Evolutionary conservation across 2,113 vertebrate species (phyloP), one percentile per base, ranked within the genome.

Genomic region (Cricetomys ansorgei): DNA sequence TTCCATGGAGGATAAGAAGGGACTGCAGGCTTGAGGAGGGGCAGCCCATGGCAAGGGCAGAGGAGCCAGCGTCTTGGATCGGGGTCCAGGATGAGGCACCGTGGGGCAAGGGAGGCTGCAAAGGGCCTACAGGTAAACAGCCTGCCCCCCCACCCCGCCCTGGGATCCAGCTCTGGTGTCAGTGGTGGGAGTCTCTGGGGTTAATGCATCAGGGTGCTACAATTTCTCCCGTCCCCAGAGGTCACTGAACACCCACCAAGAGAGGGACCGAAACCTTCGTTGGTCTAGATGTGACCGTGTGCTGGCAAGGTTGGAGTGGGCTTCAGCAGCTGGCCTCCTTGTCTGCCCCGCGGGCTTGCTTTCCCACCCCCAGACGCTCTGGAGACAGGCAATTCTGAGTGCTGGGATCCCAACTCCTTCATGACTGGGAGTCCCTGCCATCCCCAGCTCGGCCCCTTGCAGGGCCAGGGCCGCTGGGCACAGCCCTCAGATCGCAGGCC

Each of bases 231-330:
- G 5, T n/a, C 27, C 37, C 62, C 15, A 27, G 9, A 57, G 86
- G 70, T 89, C 91, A 21, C 86, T 64, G 85, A 88, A 90, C 81
- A 91, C 93, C 94, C 96, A 92, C 76, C 0, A 53, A 77, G 89
- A n/a, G 85, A 84, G 88, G 94, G 65, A 94, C 72, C 17, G 31
- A 89, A 96, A 55, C 81, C 23, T 96, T 48, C 91, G 86, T 94
- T 92, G 88, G 85, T 92, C 76, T 92, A 23, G 29, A 43, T 62
- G 86, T 1, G 9, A 48, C 70, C 57, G 83, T n/a, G 29, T 3
- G 2, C 70, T 88, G 70, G 55, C 37, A 43, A 65, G 77, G 27
- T 62, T 21, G 25, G 43, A 53, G 27, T 57, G 53, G 37, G 7
- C 37, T 85, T 25, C 50, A 15, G 91, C 67, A 70, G 70, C 48